Evolutionary conservation across 1,140 invertebrate genomes (phyloP), one percentile per base, ranked within the genome.

Genomic region (Orchestia grillus): DNA sequence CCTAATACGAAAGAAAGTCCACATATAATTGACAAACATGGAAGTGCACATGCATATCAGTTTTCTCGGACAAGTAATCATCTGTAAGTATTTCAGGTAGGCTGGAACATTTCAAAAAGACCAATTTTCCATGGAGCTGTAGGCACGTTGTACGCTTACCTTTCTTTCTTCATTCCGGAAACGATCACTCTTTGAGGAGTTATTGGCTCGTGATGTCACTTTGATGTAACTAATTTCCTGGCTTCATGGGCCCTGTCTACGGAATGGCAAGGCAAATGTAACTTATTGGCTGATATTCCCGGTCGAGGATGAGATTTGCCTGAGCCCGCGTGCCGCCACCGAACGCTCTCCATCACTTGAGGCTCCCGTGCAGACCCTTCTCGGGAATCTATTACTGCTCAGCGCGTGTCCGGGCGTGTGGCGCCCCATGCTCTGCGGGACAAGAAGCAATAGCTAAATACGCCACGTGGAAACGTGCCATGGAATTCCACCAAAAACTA

Each of bases 191-290:
- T 45, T 94, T 40, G 43, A 44, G 44, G 44, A 94, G 41, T 47
- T 94, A 94, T 94, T 44, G 92, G 43, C 92, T 44, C 92, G 0
- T 40, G 8, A 94, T 94, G 92, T 94, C 92, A 94, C 92, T 94
- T 44, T 94, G 44, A 94, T 40, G 92, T 94, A 94, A 94, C 92
- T 94, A 94, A 94, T 94, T 94, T 47, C 92, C 92, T 94, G 44
- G 43, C 92, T 94, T 47, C 92, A 94, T 94, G 92, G 43, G 92
- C 44, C 44, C 92, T 94, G 92, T 47, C 92, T n/a, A 94, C 92
- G 45, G 41, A 94, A 47, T 94, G 92, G 44, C 44, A 94, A 47
- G 6, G 92, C 92, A 94, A 94, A 47, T 44, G 92, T 94, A 94
- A 94, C 92, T 94, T 94, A 94, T 94, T 94, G 92, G 44, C 43